Evolutionary conservation across 2,113 vertebrate species (phyloP).

Genomic region (Pseudorectes ferrugineus): DNA sequence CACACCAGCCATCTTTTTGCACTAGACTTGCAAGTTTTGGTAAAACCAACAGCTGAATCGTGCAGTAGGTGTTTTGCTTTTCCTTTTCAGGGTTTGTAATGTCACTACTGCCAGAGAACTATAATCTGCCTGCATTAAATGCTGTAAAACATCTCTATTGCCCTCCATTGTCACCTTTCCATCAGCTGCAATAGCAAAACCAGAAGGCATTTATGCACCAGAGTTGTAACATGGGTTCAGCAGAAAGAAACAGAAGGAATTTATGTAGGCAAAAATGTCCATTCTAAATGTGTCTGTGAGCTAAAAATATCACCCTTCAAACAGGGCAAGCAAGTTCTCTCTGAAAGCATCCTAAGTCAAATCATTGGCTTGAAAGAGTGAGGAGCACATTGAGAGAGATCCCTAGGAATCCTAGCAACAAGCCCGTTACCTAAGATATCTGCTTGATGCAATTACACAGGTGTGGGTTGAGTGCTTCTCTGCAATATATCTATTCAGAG

Average conservation of each 20-base stretch:
- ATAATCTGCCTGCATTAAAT: background rate
- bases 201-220: background rate
- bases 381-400: background rate
- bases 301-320: background rate
- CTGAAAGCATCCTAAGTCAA: background rate
- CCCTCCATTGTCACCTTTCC: background rate
- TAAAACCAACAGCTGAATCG: background rate
- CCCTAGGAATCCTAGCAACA: conserved; percentile 36
- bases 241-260: background rate
- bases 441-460: background rate
- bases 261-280: background rate
- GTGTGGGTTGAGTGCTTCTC: background rate
- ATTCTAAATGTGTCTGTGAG: background rate
- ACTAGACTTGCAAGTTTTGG: background rate
- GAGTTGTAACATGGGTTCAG: background rate
- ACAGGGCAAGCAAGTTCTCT: background rate
- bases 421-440: background rate
- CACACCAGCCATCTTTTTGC: background rate
- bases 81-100: background rate
- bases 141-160: background rate
- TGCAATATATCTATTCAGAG: background rate
- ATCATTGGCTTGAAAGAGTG: background rate
- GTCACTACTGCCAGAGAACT: background rate
- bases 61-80: background rate
- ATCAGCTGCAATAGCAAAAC: background rate